phyloP scores from a whole-genome alignment of 2,113 vertebrate species.

The Nothoprocta perdicaria region DNA sequence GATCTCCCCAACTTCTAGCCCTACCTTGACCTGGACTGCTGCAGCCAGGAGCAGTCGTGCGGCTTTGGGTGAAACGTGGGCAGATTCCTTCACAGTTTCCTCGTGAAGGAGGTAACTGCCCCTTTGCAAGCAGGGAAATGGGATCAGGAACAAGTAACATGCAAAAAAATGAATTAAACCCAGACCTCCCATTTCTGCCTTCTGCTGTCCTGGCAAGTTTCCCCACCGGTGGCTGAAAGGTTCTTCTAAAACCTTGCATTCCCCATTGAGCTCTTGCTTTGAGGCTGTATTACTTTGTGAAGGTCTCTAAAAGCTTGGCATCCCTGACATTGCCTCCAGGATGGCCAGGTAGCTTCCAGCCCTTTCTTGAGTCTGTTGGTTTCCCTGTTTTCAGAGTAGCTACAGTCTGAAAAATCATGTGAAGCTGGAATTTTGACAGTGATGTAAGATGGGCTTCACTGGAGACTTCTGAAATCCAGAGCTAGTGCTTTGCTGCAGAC shows the following conservation, averaged over 20 bases:
- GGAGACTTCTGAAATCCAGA: neutral
- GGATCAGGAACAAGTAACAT: neutral
- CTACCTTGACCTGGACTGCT: neutral
- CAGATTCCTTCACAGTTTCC: neutral
- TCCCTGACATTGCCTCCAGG: neutral
- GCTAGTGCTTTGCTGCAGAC: neutral
- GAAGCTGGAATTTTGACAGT: neutral
- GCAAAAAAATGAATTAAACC: neutral
- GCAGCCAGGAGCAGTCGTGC: neutral
- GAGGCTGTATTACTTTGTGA: accelerated
- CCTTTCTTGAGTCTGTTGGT: neutral
- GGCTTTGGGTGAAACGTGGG: accelerated
- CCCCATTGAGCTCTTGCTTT: neutral
- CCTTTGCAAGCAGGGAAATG: neutral
- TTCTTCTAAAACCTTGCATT: neutral
- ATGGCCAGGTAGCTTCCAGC: neutral
- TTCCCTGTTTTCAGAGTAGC: neutral
- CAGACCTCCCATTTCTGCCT: accelerated
- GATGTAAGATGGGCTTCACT: neutral
- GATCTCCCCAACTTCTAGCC: neutral
- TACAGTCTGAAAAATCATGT: neutral
- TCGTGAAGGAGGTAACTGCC: too few relatives aligned
- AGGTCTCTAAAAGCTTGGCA: neutral
- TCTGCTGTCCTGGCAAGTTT: neutral
- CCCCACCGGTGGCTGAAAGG: neutral